Base-by-base conservation (phyloP, 2,888 invertebrate species). In the Eumacrocentrus americanus region DNA sequence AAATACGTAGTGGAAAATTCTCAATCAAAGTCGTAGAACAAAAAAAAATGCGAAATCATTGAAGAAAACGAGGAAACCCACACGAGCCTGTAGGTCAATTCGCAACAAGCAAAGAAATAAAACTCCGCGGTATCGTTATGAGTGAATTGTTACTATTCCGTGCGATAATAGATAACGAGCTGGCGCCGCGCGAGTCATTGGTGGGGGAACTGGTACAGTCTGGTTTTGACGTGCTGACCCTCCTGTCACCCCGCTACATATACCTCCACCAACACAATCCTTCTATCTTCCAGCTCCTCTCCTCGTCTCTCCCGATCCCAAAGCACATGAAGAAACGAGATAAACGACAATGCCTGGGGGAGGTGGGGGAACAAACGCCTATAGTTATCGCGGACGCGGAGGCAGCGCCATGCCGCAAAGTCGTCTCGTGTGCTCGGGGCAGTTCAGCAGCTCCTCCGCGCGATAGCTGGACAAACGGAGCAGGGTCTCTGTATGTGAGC, bases 131-230 rank as follows among this genome's bases (percentile, higher is more conserved):
- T 62, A 64, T 61, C 60, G 60, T 64, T 65, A 63, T 58, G 52
- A 63, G 58, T 61, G 63, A 64, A 63, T 65, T 64, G 65, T 67
- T 65, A 66, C 64, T 66, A 64, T 66, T 66, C 62, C 40, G 38
- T 53, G 53, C 18, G 58, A 59, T 53, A 52, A 59, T 53, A 59
- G 60, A 60, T 60, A 55, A 60, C 50, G 25, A 60, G 42, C 50
- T 60, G 60, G 60, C 60, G 60, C 60, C 54, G 50, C 40, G 20
- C 60, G 60, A 60, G 60, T 54, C 60, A 54, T 34, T 44, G 34
- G 60, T 50, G 53, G 60, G 54, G 42, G 54, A 54, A 42, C 48
- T 60, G 25, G 60, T 60, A 55, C 60, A 60, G 60, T 60, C 54
- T 60, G 60, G 60, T 60, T 55, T 60, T 52, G 34, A 42, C 29